Percentiles rank a stretch among this genome's conserved stretches.
Evolutionary conservation across 2,888 invertebrate genomes (phyloP).

Genomic region (Drosophila mayaguana): DNA sequence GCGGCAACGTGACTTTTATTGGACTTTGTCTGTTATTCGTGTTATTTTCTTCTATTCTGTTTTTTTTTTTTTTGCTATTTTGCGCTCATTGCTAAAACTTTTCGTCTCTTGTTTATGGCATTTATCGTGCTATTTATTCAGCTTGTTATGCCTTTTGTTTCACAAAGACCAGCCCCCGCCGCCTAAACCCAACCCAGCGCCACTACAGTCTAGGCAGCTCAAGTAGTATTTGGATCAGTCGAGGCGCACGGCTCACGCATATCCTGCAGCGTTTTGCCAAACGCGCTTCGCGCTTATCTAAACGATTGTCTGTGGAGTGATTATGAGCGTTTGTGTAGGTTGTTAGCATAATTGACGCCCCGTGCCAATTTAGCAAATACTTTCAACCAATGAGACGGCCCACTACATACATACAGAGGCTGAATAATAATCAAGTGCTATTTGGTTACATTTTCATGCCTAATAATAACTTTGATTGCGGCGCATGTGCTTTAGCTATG

Average conservation of each 20-base stretch:
- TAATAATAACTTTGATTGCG: slow-evolving; percentile 63
- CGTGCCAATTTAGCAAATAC: slow-evolving; percentile 58
- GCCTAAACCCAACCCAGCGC: background rate
- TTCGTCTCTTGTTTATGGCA: slow-evolving; percentile 79
- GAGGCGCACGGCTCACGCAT: slow-evolving; percentile 55
- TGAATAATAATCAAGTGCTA: slow-evolving; percentile 78
- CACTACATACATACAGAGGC: slow-evolving; percentile 45
- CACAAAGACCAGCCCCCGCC: slow-evolving; percentile 18
- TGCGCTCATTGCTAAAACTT: slow-evolving; percentile 68
- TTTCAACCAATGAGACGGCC: slow-evolving; percentile 33
- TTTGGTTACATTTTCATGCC: slow-evolving; percentile 71
- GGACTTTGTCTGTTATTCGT: slow-evolving; percentile 58
- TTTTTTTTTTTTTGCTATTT: slow-evolving; percentile 30
- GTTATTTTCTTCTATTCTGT: slow-evolving; percentile 10
- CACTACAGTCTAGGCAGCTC: slow-evolving; percentile 12
- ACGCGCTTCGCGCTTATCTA: slow-evolving; percentile 77
- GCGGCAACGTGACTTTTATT: slow-evolving; percentile 77
- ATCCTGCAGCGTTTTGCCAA: slow-evolving; percentile 78
- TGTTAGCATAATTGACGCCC: slow-evolving; percentile 82
- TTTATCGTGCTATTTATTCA: slow-evolving; percentile 79
- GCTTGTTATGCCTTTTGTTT: slow-evolving; percentile 76
- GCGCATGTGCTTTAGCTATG: background rate
- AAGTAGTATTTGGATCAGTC: slow-evolving; percentile 45
- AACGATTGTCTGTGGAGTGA: slow-evolving; percentile 82
- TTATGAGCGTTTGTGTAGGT: slow-evolving; percentile 79